Evolutionary conservation across 2,113 vertebrate species (phyloP), one percentile per base, ranked within the genome.

Genomic region (Stegastes partitus): DNA sequence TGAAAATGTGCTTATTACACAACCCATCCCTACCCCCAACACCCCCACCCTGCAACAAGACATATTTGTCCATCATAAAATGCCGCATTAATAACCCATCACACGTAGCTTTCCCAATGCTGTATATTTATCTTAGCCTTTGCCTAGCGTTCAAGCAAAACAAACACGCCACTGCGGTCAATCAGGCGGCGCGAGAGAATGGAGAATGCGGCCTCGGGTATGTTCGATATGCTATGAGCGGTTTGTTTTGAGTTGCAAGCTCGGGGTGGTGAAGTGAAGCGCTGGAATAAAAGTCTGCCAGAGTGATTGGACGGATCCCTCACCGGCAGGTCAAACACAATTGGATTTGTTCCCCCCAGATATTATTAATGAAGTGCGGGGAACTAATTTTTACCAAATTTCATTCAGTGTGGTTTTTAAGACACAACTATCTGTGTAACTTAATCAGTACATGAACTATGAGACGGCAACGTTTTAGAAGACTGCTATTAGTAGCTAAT

Each of bases 31-130:
- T 62, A 37, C 37, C 59, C 55, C 61, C 3, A 19, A 34, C 82
- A 76, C 74, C 68, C 70, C 77, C 70, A 49, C 62, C 72, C 72
- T 67, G 57, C 61, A 49, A 62, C 64, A 44, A 84, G 81, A 89
- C 81, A 76, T 88, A 85, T 78, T 89, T 90, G 85, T 87, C 83
- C 79, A 63, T 86, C 79, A 87, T 85, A 90, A 87, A 91, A 80
- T 67, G 75, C 79, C 0, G 44, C 74, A 77, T 89, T 87, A 90
- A 85, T 87, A 87, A 77, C 74, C 69, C 79, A 86, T 91, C 88
- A 68, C 79, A 80, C 23, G 37, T 47, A 71, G 74, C 87, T 82
- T 90, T 83, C 81, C 78, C 71, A 77, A 68, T 2, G 65, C 63
- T 71, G 77, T 82, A 39, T 87, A 72, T 89, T 86, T 87, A 68